A percentile compares a stretch with the other conserved stretches of the same genome.
phyloP scores from a whole-genome alignment of 2,888 invertebrate species.

The Cerastoderma edule region DNA sequence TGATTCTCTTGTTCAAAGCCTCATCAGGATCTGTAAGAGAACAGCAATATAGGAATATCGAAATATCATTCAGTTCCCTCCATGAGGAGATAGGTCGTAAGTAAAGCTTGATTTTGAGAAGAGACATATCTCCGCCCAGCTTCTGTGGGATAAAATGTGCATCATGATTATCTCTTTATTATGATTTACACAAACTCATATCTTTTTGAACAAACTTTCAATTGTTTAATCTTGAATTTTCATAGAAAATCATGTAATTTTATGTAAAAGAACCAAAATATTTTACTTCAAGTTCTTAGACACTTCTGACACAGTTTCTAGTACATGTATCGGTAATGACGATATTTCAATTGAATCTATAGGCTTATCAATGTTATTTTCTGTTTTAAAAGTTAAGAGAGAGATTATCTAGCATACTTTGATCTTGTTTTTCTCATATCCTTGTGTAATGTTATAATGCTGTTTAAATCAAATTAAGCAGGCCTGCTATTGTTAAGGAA shows the following conservation, averaged over 20 bases:
- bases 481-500: neutral
- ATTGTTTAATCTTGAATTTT: too few species aligned
- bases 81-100: too few species aligned
- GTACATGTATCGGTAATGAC: too few species aligned
- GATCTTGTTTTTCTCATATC: too few species aligned
- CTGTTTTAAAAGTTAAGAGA: too few species aligned
- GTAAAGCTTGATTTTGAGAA: neutral
- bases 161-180: neutral
- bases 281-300: too few species aligned
- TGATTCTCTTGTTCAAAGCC: conserved; percentile 70
- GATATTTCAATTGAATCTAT: too few species aligned
- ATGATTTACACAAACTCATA: neutral
- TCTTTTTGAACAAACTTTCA: neutral
- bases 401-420: too few species aligned
- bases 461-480: neutral
- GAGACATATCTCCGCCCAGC: neutral
- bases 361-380: too few species aligned
- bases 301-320: neutral
- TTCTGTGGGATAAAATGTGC: neutral
- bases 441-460: too few species aligned
- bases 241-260: too few species aligned
- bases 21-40: conserved; percentile 49
- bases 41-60: neutral
- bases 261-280: too few species aligned
- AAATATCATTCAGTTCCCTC: neutral